Evolutionary conservation across 1,140 invertebrate species (phyloP).

Genomic region (Asobara japonica): DNA sequence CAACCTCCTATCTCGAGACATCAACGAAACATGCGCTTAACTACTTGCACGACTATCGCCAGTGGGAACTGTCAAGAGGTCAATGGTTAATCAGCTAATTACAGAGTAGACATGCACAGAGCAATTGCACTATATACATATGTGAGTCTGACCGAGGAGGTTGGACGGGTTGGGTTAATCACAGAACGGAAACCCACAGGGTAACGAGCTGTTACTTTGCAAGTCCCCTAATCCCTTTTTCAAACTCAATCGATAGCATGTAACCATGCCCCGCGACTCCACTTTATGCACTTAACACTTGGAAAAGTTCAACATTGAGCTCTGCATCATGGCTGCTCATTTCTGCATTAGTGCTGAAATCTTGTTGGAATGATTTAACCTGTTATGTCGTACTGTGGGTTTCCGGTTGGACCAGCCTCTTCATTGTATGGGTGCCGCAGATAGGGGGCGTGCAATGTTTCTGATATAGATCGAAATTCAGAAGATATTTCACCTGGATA

Average conservation of each 20-base stretch:
- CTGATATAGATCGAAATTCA: no score
- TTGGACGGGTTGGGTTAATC: neutral
- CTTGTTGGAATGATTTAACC: no score
- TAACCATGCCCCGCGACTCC: neutral
- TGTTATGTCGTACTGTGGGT: no score
- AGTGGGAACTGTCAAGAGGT: neutral
- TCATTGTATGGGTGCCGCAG: no score
- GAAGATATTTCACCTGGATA: no score
- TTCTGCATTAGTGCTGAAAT: no score
- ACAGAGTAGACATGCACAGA: constrained; percentile 9
- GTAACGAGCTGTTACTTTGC: constrained; percentile 33
- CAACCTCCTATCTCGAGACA: neutral
- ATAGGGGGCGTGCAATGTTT: no score
- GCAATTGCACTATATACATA: neutral
- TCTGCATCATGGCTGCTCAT: no score
- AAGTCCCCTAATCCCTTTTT: constrained; percentile 23
- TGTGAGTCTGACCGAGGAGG: neutral
- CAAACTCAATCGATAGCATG: constrained; percentile 13
- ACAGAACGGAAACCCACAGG: constrained; percentile 21
- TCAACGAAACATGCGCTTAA: neutral
- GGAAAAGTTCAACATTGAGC: neutral
- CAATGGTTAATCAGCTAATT: constrained; percentile 28
- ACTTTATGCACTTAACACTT: neutral
- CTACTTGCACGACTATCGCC: neutral
- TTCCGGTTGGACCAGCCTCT: no score